phyloP scores from a whole-genome alignment of 2,888 invertebrate genomes.

The Mallateleia sp. region DNA sequence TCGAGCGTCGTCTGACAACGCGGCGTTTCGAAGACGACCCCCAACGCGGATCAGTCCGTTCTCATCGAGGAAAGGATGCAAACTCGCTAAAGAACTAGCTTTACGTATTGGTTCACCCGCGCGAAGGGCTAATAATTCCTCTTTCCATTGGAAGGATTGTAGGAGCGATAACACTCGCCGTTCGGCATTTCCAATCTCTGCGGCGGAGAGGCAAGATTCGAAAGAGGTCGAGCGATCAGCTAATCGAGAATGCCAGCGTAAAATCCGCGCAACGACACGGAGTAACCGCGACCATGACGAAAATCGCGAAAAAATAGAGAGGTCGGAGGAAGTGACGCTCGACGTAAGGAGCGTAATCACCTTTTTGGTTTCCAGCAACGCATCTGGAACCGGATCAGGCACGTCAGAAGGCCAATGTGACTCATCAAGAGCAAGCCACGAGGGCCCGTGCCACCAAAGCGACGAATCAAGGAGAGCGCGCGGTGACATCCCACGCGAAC shows the following conservation, averaged over 20 bases:
- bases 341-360: not conserved
- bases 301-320: not conserved
- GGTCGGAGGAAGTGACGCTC: no score
- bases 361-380: not conserved
- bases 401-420: not conserved
- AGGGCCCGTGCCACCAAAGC: not conserved
- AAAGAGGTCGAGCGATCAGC: no score
- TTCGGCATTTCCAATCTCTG: no score
- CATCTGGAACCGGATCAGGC: not conserved
- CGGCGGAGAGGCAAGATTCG: no score
- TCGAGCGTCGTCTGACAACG: not conserved
- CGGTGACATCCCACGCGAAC: not conserved
- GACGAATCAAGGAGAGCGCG: not conserved
- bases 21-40: not conserved
- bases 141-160: no score
- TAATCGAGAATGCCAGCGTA: not conserved
- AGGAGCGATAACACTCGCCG: no score
- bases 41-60: no score
- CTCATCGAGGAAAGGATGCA: no score
- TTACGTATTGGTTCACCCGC: no score
- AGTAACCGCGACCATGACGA: not conserved
- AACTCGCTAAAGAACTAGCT: no score
- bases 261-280: not conserved
- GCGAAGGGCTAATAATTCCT: no score
- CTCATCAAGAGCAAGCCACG: not conserved